These are phyloP conservation scores for Phyllostomus hastatus DNA, from an alignment of 2,113 vertebrate species.

Conservation along the genomic window DNA sequence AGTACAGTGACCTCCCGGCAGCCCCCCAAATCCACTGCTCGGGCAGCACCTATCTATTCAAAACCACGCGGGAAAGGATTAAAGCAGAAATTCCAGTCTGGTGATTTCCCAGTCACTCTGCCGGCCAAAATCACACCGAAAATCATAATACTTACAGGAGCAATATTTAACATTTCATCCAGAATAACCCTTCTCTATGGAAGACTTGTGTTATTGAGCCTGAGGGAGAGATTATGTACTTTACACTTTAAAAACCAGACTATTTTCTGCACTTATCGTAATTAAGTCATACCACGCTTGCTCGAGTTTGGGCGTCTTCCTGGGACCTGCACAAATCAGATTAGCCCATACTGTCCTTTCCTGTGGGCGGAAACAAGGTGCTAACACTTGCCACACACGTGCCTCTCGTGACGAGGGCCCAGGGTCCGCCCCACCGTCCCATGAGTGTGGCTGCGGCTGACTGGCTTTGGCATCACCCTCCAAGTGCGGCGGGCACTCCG, in stretches of 20 bases:
- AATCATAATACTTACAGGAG: background rate
- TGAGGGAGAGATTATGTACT: background rate
- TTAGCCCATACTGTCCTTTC: background rate
- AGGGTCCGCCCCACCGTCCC: background rate
- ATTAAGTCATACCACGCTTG: background rate
- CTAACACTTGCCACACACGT: background rate
- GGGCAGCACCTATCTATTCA: background rate
- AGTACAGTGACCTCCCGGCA: background rate
- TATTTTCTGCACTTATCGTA: background rate
- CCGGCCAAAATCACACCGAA: background rate
- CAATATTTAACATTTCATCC: background rate
- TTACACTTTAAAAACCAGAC: background rate
- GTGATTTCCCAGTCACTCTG: background rate
- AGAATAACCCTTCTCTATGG: background rate
- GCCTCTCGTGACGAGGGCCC: background rate
- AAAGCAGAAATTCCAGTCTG: background rate
- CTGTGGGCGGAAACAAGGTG: background rate
- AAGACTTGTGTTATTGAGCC: background rate
- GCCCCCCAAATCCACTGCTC: background rate
- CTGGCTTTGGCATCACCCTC: slow-evolving; percentile 29
- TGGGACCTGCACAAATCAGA: background rate
- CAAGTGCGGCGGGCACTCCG: background rate
- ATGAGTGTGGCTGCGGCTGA: background rate
- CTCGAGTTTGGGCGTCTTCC: background rate
- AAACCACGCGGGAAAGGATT: background rate